Conservation (phyloP, 1,140 invertebrate genomes). For the Scylla paramamosain region DNA sequence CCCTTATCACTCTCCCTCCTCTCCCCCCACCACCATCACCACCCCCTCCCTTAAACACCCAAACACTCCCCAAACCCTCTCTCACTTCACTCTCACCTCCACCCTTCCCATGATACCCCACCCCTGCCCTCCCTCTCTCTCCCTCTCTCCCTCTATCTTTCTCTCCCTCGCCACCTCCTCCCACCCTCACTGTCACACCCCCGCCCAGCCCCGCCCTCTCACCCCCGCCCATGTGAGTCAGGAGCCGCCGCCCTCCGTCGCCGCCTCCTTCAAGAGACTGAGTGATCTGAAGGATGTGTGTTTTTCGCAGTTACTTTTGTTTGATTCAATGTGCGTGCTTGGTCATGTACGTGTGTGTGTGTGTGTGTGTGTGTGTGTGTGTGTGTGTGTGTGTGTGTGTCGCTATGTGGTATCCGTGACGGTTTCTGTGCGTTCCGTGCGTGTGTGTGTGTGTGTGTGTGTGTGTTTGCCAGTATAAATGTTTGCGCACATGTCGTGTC, state of each 20-base stretch:
- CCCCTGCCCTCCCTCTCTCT: neutral
- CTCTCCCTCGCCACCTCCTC: neutral
- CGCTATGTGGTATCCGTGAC: too few relatives aligned
- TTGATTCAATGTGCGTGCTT: too few relatives aligned
- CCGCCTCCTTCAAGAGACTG: neutral
- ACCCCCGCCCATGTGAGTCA: neutral
- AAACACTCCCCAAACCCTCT: neutral
- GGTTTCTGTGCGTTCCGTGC: neutral
- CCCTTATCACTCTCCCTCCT: neutral
- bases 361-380: too few relatives aligned
- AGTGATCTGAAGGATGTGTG: neutral
- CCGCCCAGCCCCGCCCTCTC: neutral
- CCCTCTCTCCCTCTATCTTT: neutral
- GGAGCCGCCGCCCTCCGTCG: neutral
- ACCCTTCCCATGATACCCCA: neutral
- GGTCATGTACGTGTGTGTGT: too few relatives aligned
- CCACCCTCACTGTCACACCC: neutral
- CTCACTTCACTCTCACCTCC: neutral
- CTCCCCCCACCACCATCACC: neutral
- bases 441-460: constrained; percentile 18
- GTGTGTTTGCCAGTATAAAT: constrained; percentile 22
- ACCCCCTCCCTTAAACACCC: neutral
- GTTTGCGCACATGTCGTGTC: neutral
- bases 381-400: constrained; percentile 2
- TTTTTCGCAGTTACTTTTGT: neutral